Evolutionary conservation across 2,797 vertebrate species (phyloP).

Genomic region (Otolemur crassicaudatus): DNA sequence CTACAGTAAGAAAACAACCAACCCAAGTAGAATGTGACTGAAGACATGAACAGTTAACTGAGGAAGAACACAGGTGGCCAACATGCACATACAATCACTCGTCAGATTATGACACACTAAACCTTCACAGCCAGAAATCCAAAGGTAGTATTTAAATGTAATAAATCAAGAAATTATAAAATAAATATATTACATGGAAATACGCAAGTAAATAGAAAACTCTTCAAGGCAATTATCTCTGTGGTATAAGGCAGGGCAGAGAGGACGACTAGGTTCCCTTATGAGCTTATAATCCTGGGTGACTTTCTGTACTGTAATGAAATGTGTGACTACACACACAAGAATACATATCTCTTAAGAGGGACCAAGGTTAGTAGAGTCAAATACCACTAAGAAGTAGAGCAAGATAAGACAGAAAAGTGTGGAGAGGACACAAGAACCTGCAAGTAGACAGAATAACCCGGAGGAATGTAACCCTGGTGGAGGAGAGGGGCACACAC

Average conservation of each 20-base stretch:
- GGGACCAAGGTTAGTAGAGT: neutral
- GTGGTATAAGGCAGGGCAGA: neutral
- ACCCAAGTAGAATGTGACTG: neutral
- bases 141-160: neutral
- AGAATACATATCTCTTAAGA: neutral
- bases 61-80: neutral
- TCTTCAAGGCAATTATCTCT: neutral
- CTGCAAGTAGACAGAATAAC: neutral
- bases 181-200: neutral
- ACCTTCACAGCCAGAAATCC: slow-evolving; percentile 10
- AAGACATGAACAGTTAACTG: neutral
- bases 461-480: neutral
- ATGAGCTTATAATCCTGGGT: neutral
- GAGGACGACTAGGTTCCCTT: neutral
- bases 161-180: slow-evolving; percentile 39
- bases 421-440: neutral
- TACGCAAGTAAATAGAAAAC: neutral
- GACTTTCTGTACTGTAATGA: neutral
- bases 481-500: neutral
- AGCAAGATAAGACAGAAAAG: neutral
- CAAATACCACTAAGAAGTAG: neutral
- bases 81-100: neutral
- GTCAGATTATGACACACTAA: neutral
- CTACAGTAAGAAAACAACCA: neutral
- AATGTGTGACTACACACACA: neutral